phyloP scores from a whole-genome alignment of 2,888 invertebrate species.

The Hydroisotoma schaefferi region DNA sequence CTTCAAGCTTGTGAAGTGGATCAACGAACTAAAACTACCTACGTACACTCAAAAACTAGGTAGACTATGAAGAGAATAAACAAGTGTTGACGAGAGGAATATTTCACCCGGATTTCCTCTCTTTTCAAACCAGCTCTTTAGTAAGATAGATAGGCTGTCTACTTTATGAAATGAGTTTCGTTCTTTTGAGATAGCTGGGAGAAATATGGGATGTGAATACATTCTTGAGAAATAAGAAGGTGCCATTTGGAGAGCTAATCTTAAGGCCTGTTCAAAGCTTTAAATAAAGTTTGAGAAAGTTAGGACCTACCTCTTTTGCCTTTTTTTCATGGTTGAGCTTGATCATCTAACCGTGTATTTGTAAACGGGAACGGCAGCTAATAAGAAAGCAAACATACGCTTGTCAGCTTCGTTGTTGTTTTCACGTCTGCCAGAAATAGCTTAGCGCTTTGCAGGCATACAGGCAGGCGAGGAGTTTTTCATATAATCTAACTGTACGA shows the following conservation, averaged over 20 bases:
- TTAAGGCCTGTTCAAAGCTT: background rate
- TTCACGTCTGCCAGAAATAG: no score
- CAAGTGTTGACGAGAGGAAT: slow-evolving; percentile 48
- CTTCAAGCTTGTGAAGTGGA: no score
- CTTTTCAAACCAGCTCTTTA: slow-evolving; percentile 8
- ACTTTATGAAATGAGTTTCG: slow-evolving; percentile 14
- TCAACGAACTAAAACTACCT: no score
- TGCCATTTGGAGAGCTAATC: background rate
- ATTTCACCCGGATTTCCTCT: slow-evolving; percentile 48
- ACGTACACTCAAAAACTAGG: no score
- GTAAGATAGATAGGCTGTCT: slow-evolving; percentile 16
- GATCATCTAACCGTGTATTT: no score
- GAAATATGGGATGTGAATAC: slow-evolving; percentile 16
- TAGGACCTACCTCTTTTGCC: background rate
- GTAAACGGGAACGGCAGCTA: no score
- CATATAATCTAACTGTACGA: no score
- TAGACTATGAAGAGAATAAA: slow-evolving; percentile 20
- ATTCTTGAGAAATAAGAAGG: background rate
- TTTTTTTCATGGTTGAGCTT: no score
- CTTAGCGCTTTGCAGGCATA: no score
- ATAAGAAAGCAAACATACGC: no score
- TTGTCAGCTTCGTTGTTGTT: no score
- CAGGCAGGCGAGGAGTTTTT: no score
- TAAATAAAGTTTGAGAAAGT: background rate
- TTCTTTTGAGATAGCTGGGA: slow-evolving; percentile 6